Evolutionary conservation across 1,140 invertebrate genomes (phyloP), one percentile per base, ranked within the genome.

Genomic region (Pseudomyrmex pallidus): DNA sequence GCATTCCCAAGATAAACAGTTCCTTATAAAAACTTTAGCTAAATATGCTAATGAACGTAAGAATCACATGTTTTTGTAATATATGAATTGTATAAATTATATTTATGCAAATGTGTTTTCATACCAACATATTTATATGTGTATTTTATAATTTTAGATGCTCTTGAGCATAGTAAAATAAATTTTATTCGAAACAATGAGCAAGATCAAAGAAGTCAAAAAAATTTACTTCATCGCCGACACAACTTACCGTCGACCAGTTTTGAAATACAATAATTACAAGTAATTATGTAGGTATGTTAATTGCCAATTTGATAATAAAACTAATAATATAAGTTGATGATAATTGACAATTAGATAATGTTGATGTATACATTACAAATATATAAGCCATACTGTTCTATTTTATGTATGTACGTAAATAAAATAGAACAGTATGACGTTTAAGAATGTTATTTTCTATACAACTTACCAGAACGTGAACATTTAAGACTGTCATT

Each of bases 1-100:
- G 85, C 96, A 97, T 90, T 95, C 96, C 1, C 96, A 96, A 91
- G 97, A 98, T 91, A 97, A 97, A 92, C 96, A 97, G 87, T 97
- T 96, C 93, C 93, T 97, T 59, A 93, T 97, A n/a, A 90, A 93
- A 50, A 95, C 94, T 88, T 95, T 96, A 87, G 91, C 94, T 12
- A 90, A 91, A 85, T 87, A 92, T 10, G 91, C 93, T 22, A 90
- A 92, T 63, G 92, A 92, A 87, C 76, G 93, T 94, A 89, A 93
- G 88, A 35, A 35, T 90, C 13, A 80, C n/a, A 5, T 25, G 35
- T 35, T 35, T 77, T 2, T 70, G 64, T 73, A 44, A 22, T 57
- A 35, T 35, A 35, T 7, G 35, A 35, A 35, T 35, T 35, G 35
- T 66, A 63, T 76, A 63, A 2, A 17, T 35, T 64, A 74, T 12